Conservation (phyloP, 2,113 vertebrate genomes). For the Thamnaconus septentrionalis region DNA sequence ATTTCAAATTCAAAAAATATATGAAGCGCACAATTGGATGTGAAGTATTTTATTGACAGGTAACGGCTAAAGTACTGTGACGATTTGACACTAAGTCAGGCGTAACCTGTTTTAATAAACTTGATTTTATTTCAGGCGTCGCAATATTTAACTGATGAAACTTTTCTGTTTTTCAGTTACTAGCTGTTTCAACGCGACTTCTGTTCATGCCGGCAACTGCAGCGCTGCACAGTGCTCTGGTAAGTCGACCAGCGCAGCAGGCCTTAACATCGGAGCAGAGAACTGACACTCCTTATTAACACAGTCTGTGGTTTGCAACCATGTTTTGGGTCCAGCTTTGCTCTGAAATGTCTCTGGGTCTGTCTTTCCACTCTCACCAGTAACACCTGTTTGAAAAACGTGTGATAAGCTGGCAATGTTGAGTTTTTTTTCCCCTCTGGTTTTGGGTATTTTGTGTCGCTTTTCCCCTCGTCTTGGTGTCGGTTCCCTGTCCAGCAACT, state of each 20-base stretch:
- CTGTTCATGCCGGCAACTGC: constrained; percentile 3
- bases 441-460: constrained; percentile 32
- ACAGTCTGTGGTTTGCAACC: constrained; percentile 10
- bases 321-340: not conserved
- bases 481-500: constrained; percentile 41
- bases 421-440: constrained; percentile 26
- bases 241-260: constrained; percentile 20
- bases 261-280: not conserved
- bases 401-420: not conserved
- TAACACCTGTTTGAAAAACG: not conserved
- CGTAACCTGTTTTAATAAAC: too few species aligned
- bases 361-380: constrained; percentile 2
- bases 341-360: not conserved
- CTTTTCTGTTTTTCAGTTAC: constrained; percentile 12
- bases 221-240: constrained; percentile 23
- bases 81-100: too few species aligned
- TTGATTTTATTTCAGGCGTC: too few species aligned
- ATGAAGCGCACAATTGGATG: too few species aligned
- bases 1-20: too few species aligned
- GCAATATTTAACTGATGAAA: not conserved
- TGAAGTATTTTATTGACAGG: too few species aligned
- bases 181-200: constrained; percentile 29
- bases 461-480: constrained; percentile 45
- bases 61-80: too few species aligned
- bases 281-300: constrained; percentile 21